These are phyloP conservation scores for Sakesphorus luctuosus DNA, from an alignment of 2,113 vertebrate species.

Conservation along the genomic window DNA sequence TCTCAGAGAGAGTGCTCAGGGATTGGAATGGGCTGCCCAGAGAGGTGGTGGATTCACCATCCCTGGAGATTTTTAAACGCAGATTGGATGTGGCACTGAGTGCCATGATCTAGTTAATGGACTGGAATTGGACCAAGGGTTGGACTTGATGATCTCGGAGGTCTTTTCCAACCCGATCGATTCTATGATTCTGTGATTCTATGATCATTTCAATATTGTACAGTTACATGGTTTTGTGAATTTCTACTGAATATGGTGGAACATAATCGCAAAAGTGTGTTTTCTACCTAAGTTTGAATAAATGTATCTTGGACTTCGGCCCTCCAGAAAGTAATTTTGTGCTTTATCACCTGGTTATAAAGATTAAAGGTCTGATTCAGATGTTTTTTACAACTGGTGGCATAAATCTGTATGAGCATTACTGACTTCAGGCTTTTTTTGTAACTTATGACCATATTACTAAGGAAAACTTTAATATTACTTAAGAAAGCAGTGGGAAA, in stretches of 20 bases:
- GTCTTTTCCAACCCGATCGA: no score
- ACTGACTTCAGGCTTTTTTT: constrained; percentile 3
- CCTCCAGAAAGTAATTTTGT: not conserved
- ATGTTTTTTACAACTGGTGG: not conserved
- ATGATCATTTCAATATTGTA: not conserved
- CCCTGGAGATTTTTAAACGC: no score
- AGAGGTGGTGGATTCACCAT: no score
- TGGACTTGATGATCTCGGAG: no score
- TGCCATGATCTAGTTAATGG: no score
- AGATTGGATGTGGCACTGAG: no score
- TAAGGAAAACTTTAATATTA: constrained; percentile 18
- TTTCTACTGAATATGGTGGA: not conserved
- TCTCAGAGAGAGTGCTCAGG: no score
- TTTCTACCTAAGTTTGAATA: not conserved
- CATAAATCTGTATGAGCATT: not conserved
- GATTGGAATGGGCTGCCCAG: no score
- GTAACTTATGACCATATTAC: not conserved
- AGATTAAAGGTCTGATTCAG: constrained; percentile 9
- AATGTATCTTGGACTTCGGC: not conserved
- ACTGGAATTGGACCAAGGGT: no score
- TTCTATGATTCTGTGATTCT: no score
- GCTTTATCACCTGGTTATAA: constrained; percentile 1
- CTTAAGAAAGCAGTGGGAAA: constrained; percentile 6
- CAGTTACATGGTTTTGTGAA: not conserved
- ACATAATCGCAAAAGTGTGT: not conserved